These are phyloP conservation scores for Pelagia noctiluca DNA, from an alignment of 30 jellyfish, hydroid and myxozoan species.

Conservation along the genomic window DNA sequence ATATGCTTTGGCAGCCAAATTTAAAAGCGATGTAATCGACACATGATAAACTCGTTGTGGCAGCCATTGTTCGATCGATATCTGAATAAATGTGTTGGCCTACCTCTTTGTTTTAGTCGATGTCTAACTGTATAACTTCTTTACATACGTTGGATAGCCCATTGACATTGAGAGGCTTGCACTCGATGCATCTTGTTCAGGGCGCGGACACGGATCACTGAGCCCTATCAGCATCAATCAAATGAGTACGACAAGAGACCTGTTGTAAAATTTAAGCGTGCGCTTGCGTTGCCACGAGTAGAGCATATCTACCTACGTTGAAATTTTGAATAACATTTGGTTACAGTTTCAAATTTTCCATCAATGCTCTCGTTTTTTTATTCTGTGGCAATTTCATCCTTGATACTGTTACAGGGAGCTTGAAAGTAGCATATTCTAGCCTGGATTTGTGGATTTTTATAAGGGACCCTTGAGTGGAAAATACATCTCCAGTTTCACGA, in stretches of 20 bases:
- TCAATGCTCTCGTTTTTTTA: too few species aligned
- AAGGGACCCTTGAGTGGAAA: too few species aligned
- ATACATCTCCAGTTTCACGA: too few species aligned
- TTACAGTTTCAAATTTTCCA: too few species aligned
- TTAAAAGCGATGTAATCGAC: slow-evolving; percentile 59
- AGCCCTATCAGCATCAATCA: slow-evolving; percentile 69
- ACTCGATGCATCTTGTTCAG: slow-evolving; percentile 64
- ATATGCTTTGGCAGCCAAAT: slow-evolving; percentile 63
- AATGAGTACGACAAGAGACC: slow-evolving; percentile 71
- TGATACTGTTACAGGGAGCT: too few species aligned
- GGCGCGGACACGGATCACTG: slow-evolving; percentile 75
- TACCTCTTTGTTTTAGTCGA: not conserved
- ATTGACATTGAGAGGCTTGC: slow-evolving; percentile 64
- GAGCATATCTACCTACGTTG: too few species aligned
- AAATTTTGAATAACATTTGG: too few species aligned
- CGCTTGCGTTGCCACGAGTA: too few species aligned
- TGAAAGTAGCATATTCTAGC: too few species aligned
- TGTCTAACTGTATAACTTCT: not conserved
- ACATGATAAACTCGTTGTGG: slow-evolving; percentile 56
- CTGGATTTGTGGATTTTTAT: too few species aligned
- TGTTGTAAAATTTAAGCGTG: slow-evolving; percentile 20
- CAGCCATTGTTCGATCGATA: slow-evolving; percentile 31
- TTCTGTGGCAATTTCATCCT: too few species aligned
- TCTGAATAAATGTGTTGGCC: not conserved
- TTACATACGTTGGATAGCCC: slow-evolving; percentile 52